These are phyloP conservation scores for Aphidius ervi DNA, from an alignment of 1,140 invertebrate species.

Conservation along the genomic window DNA sequence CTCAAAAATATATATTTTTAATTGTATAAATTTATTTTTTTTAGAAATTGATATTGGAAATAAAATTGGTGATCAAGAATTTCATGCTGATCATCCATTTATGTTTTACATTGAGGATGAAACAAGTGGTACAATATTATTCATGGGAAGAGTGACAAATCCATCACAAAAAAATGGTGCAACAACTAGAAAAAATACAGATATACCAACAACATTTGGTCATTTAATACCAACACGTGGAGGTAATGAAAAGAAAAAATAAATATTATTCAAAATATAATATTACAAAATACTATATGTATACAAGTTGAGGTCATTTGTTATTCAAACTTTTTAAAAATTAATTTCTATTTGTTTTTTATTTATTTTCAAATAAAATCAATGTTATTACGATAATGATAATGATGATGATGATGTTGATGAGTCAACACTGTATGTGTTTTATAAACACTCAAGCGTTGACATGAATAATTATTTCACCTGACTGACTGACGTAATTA, in stretches of 20 bases:
- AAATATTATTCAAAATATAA: neutral
- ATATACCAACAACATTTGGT: neutral
- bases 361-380: too few relatives aligned
- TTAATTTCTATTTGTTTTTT: too few relatives aligned
- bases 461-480: too few relatives aligned
- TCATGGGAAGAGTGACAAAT: constrained; percentile 67
- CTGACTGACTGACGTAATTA: too few relatives aligned
- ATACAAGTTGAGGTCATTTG: too few relatives aligned
- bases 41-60: constrained; percentile 66
- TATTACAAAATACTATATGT: too few relatives aligned
- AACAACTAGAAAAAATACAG: constrained; percentile 3
- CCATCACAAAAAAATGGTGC: constrained; percentile 44
- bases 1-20: too few relatives aligned
- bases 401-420: too few relatives aligned
- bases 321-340: too few relatives aligned
- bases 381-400: too few relatives aligned
- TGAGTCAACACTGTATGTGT: too few relatives aligned
- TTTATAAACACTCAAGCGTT: too few relatives aligned
- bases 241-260: constrained; percentile 1
- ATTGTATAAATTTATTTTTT: neutral
- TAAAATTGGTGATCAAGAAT: constrained; percentile 64
- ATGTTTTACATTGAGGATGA: constrained; percentile 78
- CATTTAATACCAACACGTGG: neutral
- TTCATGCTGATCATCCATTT: constrained; percentile 71
- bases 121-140: constrained; percentile 64